Base-by-base conservation (phyloP, 2,888 invertebrate genomes). In the Oligia strigilis region DNA sequence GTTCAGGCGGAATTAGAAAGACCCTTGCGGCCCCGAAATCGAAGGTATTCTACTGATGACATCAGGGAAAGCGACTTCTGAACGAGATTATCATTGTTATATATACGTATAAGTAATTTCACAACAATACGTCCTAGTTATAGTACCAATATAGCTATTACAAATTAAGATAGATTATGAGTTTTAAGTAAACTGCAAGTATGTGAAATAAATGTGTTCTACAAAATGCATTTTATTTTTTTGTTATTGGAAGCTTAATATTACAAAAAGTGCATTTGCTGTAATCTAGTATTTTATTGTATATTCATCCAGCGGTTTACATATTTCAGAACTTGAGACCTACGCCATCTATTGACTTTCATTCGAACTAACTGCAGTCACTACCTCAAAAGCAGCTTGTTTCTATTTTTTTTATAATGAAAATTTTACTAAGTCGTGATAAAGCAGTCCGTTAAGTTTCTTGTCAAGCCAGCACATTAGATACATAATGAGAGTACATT, bases 1-100 rank as follows among this genome's bases (percentile, higher is more conserved):
- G 92, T 94, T 88, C 95, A 95, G 92, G 95, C 94, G 75, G 95
- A 94, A 85, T 91, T 92, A 82, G 93, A 91, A 90, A 93, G 91
- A 87, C 95, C 94, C 66, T 92, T 92, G n/a, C 93, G 94, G 80
- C 93, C 90, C 84, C 94, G 87, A 91, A 95, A 87, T 92, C 94
- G 91, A 90, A 95, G 90, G 90, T 95, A 91, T 94, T 97, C 94
- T 36, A 92, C 88, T 87, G 94, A 95, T 85, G 95, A 95, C 71
- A 96, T 96, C 6, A 94, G 95, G 86, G 97, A 97, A 90, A 97
- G 97, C 91, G 94, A 97, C 87, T 95, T 97, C 90, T 96, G 92
- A 92, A 82, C 75, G 76, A 81, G 78, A 83, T 88, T 84, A 81
- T 71, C n/a, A 36, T 13, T 75, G 6, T 58, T 69, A 23, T 43